Percentiles rank a stretch among this genome's conserved stretches.
These are phyloP conservation scores for Arge pagana DNA, from an alignment of 2,888 invertebrate genomes.

Conservation along the genomic window DNA sequence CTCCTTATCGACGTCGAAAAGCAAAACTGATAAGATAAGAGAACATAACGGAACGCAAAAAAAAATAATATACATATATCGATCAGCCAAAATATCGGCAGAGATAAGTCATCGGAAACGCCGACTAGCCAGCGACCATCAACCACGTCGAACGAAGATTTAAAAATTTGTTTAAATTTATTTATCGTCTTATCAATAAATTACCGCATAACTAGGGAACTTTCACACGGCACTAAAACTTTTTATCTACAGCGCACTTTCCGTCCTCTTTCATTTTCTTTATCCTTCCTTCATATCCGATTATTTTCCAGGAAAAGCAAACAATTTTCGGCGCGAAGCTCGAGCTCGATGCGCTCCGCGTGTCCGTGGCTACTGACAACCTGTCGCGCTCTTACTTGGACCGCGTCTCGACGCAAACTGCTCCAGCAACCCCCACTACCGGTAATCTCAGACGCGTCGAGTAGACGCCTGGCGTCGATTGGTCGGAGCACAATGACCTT, in stretches of 20 bases:
- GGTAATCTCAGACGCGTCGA: slow-evolving; percentile 9
- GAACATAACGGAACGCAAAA: neutral
- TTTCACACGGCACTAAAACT: too few relatives aligned
- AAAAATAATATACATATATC: slow-evolving; percentile 8
- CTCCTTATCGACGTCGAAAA: neutral
- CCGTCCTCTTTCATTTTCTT: neutral
- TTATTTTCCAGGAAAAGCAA: too few relatives aligned
- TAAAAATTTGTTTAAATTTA: too few relatives aligned
- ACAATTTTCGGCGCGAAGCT: too few relatives aligned
- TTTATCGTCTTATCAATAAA: too few relatives aligned
- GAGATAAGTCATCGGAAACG: slow-evolving; percentile 17
- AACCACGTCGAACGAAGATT: too few relatives aligned
- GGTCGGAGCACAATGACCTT: slow-evolving; percentile 20
- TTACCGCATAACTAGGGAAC: too few relatives aligned
- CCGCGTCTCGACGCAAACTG: slow-evolving; percentile 44
- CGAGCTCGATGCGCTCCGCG: neutral
- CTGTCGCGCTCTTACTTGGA: slow-evolving; percentile 24
- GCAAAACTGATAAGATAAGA: neutral
- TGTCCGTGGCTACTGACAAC: neutral
- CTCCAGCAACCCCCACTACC: slow-evolving; percentile 10
- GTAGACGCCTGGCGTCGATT: slow-evolving; percentile 16
- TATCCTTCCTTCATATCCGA: neutral
- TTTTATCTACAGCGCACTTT: too few relatives aligned
- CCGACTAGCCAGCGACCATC: neutral
- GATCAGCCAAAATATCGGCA: too few relatives aligned